phyloP scores from a whole-genome alignment of 2,113 vertebrate species.

The Orientallactaga bullata region DNA sequence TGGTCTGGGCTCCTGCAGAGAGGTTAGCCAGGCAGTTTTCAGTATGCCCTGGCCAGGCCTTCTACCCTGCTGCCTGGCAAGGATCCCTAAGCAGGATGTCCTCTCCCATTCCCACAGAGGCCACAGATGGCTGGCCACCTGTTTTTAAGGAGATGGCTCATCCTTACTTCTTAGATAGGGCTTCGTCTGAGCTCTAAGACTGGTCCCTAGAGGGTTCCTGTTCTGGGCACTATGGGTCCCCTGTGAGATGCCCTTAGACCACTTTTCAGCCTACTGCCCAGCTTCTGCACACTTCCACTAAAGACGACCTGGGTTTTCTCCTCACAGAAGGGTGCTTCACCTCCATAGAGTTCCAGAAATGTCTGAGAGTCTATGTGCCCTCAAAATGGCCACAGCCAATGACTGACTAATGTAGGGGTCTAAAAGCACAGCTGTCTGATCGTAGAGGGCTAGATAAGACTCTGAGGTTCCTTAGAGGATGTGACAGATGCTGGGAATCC shows the following conservation, averaged over 20 bases:
- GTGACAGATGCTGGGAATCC: neutral
- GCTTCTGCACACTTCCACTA: constrained; percentile 4
- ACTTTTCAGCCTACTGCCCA: neutral
- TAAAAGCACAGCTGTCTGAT: neutral
- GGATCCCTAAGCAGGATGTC: constrained; percentile 66
- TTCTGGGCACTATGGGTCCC: neutral
- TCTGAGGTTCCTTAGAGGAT: neutral
- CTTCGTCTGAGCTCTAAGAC: neutral
- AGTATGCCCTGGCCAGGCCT: constrained; percentile 37
- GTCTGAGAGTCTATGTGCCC: neutral
- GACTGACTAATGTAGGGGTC: neutral
- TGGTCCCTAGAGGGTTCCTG: neutral
- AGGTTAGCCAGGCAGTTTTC: constrained; percentile 34
- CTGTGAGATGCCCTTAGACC: neutral
- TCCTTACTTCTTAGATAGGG: neutral
- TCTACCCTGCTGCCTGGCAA: constrained; percentile 63
- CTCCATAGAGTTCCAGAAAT: neutral
- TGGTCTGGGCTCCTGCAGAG: neutral
- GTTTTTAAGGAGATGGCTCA: constrained; percentile 48
- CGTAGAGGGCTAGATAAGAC: neutral
- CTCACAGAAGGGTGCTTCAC: neutral
- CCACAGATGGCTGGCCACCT: constrained; percentile 78
- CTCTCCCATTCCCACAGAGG: constrained; percentile 60
- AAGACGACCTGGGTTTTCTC: neutral
- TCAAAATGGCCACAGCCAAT: neutral